Conservation (phyloP, 2,797 vertebrate species). For the Mus spretus region DNA sequence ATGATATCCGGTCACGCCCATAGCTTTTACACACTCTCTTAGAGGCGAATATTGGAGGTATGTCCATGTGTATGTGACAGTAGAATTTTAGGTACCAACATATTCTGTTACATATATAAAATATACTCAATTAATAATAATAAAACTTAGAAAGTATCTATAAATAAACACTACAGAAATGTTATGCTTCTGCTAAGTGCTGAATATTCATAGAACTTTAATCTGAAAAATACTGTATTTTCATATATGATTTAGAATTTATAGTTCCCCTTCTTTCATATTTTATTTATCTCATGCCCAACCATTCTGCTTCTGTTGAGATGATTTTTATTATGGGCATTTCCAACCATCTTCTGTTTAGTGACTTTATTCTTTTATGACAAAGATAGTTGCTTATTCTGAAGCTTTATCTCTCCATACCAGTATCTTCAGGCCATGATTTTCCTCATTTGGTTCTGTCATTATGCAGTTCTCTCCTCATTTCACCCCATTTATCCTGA, state of each 20-base stretch:
- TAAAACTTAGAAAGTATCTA: background rate
- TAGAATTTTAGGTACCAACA: background rate
- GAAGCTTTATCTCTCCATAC: background rate
- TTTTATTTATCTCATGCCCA: background rate
- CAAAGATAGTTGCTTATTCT: conserved; percentile 30
- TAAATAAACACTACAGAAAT: background rate
- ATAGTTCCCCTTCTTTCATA: background rate
- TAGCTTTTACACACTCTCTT: background rate
- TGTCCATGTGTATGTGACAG: background rate
- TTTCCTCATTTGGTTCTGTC: conserved; percentile 25
- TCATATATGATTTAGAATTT: background rate
- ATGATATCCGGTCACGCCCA: background rate
- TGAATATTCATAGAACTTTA: background rate
- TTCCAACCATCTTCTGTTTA: background rate
- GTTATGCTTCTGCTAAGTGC: background rate
- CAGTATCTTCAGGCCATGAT: background rate
- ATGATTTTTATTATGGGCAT: background rate
- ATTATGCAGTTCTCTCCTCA: background rate
- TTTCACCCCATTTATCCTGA: background rate
- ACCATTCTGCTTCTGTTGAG: background rate
- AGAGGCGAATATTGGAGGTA: background rate
- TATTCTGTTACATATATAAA: background rate
- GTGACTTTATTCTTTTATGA: conserved; percentile 5
- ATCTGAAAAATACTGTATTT: conserved; percentile 14
- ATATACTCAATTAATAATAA: background rate